These are phyloP conservation scores for Nasonia vitripennis DNA, from an alignment of 1,140 invertebrate genomes.

Conservation along the genomic window DNA sequence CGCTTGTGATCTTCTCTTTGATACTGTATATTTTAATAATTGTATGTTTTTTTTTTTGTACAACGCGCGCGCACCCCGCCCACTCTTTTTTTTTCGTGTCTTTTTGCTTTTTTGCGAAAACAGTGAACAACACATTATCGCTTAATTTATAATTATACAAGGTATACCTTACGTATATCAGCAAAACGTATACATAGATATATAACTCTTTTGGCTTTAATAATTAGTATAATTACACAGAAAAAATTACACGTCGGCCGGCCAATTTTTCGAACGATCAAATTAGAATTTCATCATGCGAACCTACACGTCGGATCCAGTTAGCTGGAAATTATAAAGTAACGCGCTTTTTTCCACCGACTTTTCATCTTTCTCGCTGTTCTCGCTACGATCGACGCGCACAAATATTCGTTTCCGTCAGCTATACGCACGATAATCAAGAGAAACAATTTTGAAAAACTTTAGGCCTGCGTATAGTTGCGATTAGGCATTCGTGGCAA, in stretches of 20 bases:
- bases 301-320: neutral
- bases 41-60: too few species aligned
- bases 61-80: neutral
- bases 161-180: slow-evolving; percentile 42
- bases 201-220: slow-evolving; percentile 29
- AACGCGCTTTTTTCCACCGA: neutral
- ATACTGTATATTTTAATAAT: neutral
- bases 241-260: slow-evolving; percentile 13
- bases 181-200: slow-evolving; percentile 36
- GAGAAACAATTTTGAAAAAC: neutral
- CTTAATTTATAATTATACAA: slow-evolving; percentile 20
- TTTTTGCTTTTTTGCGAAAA: slow-evolving; percentile 42
- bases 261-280: slow-evolving; percentile 20
- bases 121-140: slow-evolving; percentile 35
- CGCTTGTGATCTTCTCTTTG: neutral
- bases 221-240: slow-evolving; percentile 18
- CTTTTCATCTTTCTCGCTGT: neutral
- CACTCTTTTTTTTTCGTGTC: slow-evolving; percentile 11
- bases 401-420: neutral
- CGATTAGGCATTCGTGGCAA: slow-evolving; percentile 23
- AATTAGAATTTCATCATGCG: neutral
- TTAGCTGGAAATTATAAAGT: neutral
- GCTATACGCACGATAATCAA: neutral
- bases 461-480: slow-evolving; percentile 16
- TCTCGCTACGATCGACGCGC: slow-evolving; percentile 26